A percentile compares a stretch with the other conserved stretches of the same genome.
Conservation (phyloP, 2,797 vertebrate genomes). For the Rhabdophis nuchalis region DNA sequence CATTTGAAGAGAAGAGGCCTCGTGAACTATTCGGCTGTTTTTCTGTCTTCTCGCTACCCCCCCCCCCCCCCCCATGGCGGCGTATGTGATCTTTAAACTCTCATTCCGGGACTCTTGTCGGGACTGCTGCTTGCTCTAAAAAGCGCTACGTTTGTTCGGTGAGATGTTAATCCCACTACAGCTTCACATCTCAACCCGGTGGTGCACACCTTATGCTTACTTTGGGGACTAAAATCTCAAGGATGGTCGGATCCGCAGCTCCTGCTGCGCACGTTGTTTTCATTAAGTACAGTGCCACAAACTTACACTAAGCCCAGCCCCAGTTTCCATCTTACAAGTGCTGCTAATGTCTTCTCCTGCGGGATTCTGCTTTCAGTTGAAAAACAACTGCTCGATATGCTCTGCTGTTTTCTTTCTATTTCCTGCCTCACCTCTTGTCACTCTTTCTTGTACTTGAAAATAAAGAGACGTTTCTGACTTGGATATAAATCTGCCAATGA, state of each 20-base stretch:
- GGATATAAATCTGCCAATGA: constrained; percentile 15
- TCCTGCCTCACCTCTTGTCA: not conserved
- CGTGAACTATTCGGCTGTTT: not conserved
- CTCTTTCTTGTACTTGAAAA: constrained; percentile 15
- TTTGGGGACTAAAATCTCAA: not conserved
- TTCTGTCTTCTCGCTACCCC: not conserved
- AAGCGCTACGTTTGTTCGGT: not conserved
- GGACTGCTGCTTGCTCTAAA: not conserved
- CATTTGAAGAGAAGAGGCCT: constrained; percentile 10
- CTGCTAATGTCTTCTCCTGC: not conserved
- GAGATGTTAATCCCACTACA: not conserved
- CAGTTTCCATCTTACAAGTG: not conserved
- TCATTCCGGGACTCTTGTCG: not conserved
- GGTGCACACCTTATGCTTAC: not conserved
- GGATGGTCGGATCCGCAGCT: constrained; percentile 4
- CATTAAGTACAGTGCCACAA: not conserved
- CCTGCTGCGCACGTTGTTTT: constrained; percentile 18
- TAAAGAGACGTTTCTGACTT: constrained; percentile 35
- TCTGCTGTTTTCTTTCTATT: not conserved
- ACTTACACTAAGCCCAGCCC: not conserved
- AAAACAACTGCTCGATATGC: not conserved
- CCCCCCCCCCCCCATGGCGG: constrained; percentile 33
- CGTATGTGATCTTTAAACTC: not conserved
- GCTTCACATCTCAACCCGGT: not conserved
- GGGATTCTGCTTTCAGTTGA: constrained; percentile 1